phyloP scores from a whole-genome alignment of 2,888 invertebrate species.

The Polydrusus pterygomalis region DNA sequence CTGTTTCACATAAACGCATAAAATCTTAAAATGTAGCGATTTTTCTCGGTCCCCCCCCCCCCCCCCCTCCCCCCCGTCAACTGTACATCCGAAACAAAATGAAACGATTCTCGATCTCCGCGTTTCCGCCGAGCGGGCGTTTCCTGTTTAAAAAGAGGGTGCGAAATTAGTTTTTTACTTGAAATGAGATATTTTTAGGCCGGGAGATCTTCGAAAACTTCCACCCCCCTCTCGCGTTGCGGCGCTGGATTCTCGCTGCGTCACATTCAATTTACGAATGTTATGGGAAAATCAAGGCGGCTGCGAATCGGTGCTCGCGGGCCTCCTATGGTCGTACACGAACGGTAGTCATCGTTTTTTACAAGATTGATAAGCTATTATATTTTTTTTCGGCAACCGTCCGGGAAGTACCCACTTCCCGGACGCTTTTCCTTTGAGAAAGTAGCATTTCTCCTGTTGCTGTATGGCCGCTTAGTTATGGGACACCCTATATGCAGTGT shows the following conservation, averaged over 20 bases:
- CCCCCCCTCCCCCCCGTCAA: too few relatives aligned
- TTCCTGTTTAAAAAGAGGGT: constrained; percentile 67
- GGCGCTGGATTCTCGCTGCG: constrained; percentile 54
- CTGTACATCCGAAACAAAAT: constrained; percentile 58
- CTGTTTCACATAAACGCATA: constrained; percentile 36
- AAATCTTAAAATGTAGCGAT: constrained; percentile 52
- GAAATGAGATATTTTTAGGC: constrained; percentile 68
- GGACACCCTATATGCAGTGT: too few relatives aligned
- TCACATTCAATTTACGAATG: constrained; percentile 56
- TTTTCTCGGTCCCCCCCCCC: constrained; percentile 43
- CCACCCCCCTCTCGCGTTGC: constrained; percentile 51
- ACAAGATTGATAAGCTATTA: too few relatives aligned
- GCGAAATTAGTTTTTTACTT: constrained; percentile 67
- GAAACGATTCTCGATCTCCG: constrained; percentile 59
- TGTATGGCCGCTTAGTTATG: too few relatives aligned
- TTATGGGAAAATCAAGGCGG: constrained; percentile 59
- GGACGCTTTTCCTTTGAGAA: too few relatives aligned
- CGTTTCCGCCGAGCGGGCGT: constrained; percentile 64
- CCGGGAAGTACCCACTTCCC: too few relatives aligned
- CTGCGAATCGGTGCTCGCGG: constrained; percentile 46
- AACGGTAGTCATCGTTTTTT: too few relatives aligned
- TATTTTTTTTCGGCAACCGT: neutral
- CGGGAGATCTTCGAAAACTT: constrained; percentile 41
- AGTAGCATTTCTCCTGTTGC: too few relatives aligned
- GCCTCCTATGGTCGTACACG: constrained; percentile 36